These are phyloP conservation scores for Rotaria socialis DNA, from an alignment of 2,888 invertebrate genomes.

Conservation along the genomic window DNA sequence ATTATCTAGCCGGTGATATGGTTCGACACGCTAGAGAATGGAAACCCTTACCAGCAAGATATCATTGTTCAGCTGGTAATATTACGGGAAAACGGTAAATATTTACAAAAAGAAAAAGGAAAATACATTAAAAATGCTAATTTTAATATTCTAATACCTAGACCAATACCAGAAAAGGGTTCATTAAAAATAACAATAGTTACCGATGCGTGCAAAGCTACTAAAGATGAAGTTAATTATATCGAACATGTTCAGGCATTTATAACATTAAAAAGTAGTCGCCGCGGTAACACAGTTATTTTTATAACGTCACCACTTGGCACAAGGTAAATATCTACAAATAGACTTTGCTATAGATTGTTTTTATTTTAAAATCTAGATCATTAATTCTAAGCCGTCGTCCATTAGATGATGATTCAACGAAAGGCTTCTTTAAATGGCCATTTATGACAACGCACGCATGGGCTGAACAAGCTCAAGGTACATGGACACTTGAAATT, in stretches of 20 bases:
- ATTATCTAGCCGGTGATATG: constrained; percentile 79
- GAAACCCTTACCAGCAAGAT: constrained; percentile 91
- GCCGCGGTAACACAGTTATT: constrained; percentile 67
- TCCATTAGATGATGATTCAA: constrained; percentile 85
- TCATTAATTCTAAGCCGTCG: constrained; percentile 94
- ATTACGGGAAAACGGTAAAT: constrained; percentile 72
- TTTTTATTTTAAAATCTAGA: constrained; percentile 61
- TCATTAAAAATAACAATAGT: constrained; percentile 78
- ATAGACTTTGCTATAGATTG: not conserved
- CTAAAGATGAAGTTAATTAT: constrained; percentile 78
- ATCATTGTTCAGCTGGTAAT: constrained; percentile 91
- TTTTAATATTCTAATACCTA: constrained; percentile 40
- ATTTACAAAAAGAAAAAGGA: constrained; percentile 51
- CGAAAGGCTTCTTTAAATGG: constrained; percentile 95
- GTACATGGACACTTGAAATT: constrained; percentile 87
- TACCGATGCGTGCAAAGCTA: constrained; percentile 82
- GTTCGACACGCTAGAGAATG: constrained; percentile 88
- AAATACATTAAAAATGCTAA: not conserved
- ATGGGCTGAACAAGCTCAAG: constrained; percentile 97
- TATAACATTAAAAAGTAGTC: constrained; percentile 81
- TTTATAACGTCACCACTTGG: constrained; percentile 72
- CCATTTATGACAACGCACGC: constrained; percentile 99
- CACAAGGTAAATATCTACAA: not conserved
- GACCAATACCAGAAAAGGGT: constrained; percentile 69
- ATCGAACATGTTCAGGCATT: constrained; percentile 97